These are phyloP conservation scores for Austrofundulus limnaeus DNA, from an alignment of 2,113 vertebrate species.

Conservation along the genomic window DNA sequence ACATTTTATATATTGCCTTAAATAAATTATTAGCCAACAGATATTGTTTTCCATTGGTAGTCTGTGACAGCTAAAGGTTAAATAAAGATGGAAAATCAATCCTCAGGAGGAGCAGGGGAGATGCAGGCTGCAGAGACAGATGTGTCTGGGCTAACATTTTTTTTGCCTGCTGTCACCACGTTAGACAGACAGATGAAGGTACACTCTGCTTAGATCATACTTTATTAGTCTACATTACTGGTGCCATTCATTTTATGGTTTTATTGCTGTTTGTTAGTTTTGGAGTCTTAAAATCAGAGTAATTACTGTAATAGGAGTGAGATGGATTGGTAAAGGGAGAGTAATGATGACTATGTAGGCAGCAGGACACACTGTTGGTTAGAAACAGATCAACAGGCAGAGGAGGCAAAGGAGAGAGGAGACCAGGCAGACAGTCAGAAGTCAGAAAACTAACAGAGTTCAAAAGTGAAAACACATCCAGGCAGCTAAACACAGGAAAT, in stretches of 20 bases:
- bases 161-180: constrained; percentile 4
- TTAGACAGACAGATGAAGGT: constrained; percentile 24
- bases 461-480: constrained; percentile 11
- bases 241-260: constrained; percentile 16
- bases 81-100: constrained; percentile 42
- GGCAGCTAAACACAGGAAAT: not conserved
- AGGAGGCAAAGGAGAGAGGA: constrained; percentile 33
- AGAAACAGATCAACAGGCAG: constrained; percentile 45
- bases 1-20: constrained; percentile 6
- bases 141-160: not conserved
- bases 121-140: not conserved
- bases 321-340: not conserved
- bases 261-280: constrained; percentile 22
- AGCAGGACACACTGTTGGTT: constrained; percentile 28
- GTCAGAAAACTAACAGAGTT: constrained; percentile 16
- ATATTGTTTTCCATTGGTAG: not conserved
- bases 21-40: constrained; percentile 24
- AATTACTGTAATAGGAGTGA: constrained; percentile 26
- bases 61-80: constrained; percentile 29
- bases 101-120: not conserved
- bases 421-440: constrained; percentile 48
- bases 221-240: not conserved
- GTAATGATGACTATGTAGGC: constrained; percentile 22
- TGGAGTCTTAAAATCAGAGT: constrained; percentile 11
- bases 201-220: not conserved